A percentile compares a stretch with the other conserved stretches of the same genome.
phyloP scores from a whole-genome alignment of 2,113 vertebrate genomes.

The Phycodurus eques region DNA sequence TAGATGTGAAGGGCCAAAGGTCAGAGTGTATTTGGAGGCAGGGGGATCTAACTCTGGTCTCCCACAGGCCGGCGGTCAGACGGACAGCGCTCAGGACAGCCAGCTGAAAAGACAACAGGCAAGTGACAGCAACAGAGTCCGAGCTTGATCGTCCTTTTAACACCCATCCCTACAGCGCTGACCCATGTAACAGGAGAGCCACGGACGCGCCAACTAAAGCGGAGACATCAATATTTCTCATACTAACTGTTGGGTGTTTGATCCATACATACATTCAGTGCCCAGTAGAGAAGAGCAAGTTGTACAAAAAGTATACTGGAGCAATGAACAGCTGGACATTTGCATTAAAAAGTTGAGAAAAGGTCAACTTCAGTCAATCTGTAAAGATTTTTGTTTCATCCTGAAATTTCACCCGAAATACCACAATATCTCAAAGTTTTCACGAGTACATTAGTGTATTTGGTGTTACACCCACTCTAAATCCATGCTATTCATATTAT shows the following conservation, averaged over 20 bases:
- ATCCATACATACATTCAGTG: no score
- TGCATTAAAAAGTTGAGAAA: no score
- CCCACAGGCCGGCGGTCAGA: constrained; percentile 70
- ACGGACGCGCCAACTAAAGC: background rate
- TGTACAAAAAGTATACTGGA: no score
- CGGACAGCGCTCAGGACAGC: constrained; percentile 73
- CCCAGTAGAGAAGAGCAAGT: no score
- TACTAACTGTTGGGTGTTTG: background rate
- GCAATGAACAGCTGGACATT: no score
- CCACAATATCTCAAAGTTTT: no score
- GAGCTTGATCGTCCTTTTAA: constrained; percentile 58
- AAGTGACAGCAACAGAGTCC: constrained; percentile 69
- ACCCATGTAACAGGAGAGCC: constrained; percentile 16
- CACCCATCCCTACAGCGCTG: constrained; percentile 16
- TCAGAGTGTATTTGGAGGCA: constrained; percentile 51
- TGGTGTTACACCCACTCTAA: no score
- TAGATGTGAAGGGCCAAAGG: constrained; percentile 10
- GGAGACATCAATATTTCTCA: background rate
- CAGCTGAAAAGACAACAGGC: constrained; percentile 78
- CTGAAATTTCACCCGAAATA: no score
- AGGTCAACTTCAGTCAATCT: no score
- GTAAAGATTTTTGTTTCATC: no score
- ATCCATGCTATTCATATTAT: no score
- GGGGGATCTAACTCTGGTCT: constrained; percentile 73
- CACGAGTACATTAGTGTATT: no score